A percentile compares a stretch with the other conserved stretches of the same genome.
Evolutionary conservation across 2,797 vertebrate species (phyloP).

Genomic region (Gymnopithys bicolor): DNA sequence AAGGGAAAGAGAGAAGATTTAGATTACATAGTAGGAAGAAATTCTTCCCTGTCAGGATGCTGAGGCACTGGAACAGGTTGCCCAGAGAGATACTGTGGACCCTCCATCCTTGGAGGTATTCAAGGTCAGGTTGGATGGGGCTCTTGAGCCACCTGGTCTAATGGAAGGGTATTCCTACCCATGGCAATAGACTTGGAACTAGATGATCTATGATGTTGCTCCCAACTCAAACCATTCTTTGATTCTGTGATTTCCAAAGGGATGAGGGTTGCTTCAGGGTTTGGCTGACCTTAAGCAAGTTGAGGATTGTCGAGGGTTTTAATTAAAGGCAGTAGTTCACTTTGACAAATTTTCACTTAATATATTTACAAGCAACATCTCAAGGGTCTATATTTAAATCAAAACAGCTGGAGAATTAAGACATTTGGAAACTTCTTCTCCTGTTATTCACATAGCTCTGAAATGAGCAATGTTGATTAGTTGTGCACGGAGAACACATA

Average conservation of each 20-base stretch:
- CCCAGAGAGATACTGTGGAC: not conserved
- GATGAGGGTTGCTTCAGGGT: not conserved
- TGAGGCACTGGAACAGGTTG: not conserved
- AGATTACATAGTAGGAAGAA: not conserved
- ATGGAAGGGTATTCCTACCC: not conserved
- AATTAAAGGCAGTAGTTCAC: not conserved
- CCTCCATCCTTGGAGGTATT: not conserved
- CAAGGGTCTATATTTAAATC: not conserved
- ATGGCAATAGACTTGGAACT: not conserved
- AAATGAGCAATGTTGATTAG: not conserved
- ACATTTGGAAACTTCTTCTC: not conserved
- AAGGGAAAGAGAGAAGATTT: not conserved
- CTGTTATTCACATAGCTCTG: not conserved
- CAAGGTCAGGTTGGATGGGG: not conserved
- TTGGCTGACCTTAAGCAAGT: not conserved
- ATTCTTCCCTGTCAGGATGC: not conserved
- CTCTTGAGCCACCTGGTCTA: not conserved
- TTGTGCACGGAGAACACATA: not conserved
- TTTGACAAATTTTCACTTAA: not conserved
- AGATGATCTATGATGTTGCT: not conserved
- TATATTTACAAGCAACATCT: not conserved
- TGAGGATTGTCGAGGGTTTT: not conserved
- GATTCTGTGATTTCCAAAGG: not conserved
- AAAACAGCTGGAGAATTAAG: not conserved
- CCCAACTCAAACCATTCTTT: not conserved